phyloP scores from a whole-genome alignment of 2,113 vertebrate genomes.

The Plectropomus leopardus region DNA sequence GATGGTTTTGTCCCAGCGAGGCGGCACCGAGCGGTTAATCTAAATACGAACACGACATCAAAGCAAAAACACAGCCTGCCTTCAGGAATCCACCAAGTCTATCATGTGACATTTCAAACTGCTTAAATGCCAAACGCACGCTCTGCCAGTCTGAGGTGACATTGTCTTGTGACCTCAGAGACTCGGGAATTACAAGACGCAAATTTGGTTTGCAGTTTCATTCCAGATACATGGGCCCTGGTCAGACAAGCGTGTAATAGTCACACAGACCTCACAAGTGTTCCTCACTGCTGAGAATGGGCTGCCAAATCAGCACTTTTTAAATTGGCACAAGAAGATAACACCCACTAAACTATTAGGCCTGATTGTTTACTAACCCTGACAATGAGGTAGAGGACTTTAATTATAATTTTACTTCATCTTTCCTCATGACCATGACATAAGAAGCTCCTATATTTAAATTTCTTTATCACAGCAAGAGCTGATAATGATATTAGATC shows the following conservation, averaged over 20 bases:
- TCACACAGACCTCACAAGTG: constrained; percentile 20
- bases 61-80: constrained; percentile 50
- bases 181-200: constrained; percentile 21
- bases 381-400: not conserved
- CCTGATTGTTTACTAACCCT: constrained; percentile 23
- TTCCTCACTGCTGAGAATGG: constrained; percentile 11
- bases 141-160: constrained; percentile 45
- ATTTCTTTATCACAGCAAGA: not conserved
- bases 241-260: constrained; percentile 71
- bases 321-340: constrained; percentile 45
- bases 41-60: constrained; percentile 64
- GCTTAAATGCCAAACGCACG: constrained; percentile 59
- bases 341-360: constrained; percentile 29
- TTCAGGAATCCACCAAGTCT: constrained; percentile 34
- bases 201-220: constrained; percentile 29
- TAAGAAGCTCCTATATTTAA: not conserved
- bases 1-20: constrained; percentile 68
- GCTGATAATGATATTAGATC: not conserved
- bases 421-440: not conserved
- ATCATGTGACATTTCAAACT: constrained; percentile 55
- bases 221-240: constrained; percentile 13
- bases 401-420: constrained; percentile 1
- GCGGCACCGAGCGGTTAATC: constrained; percentile 53
- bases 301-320: constrained; percentile 65
- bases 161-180: constrained; percentile 49